phyloP scores from a whole-genome alignment of 2,888 invertebrate species.

The Melolontha melolontha region DNA sequence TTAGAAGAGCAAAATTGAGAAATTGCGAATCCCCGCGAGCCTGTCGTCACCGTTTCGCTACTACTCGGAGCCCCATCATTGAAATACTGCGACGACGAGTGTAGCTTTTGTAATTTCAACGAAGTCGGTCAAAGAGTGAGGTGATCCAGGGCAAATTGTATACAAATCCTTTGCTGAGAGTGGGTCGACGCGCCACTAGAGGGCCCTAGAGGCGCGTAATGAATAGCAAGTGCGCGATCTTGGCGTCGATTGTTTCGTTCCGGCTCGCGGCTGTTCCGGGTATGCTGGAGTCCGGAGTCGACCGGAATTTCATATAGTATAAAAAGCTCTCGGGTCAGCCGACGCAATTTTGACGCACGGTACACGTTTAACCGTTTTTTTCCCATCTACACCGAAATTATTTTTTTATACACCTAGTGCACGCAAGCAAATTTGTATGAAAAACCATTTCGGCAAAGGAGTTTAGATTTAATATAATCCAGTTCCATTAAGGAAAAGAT shows the following conservation, averaged over 20 bases:
- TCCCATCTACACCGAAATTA: constrained; percentile 10
- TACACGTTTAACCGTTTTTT: not conserved
- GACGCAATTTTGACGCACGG: constrained; percentile 10
- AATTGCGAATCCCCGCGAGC: constrained; percentile 38
- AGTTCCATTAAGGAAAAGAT: constrained; percentile 20
- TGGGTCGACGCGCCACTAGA: constrained; percentile 55
- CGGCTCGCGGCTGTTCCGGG: constrained; percentile 47
- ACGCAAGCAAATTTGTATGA: constrained; percentile 9
- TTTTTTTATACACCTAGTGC: constrained; percentile 10
- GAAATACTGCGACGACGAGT: constrained; percentile 36
- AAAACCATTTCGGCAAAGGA: constrained; percentile 12
- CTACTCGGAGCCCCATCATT: constrained; percentile 40
- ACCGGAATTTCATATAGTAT: constrained; percentile 19
- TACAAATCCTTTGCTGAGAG: constrained; percentile 55
- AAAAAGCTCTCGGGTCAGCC: constrained; percentile 15
- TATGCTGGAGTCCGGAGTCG: constrained; percentile 25
- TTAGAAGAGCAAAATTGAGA: constrained; percentile 25
- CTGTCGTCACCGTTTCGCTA: constrained; percentile 33
- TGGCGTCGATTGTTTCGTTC: constrained; percentile 55
- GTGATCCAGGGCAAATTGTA: constrained; percentile 54
- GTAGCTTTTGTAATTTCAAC: constrained; percentile 38
- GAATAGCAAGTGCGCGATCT: constrained; percentile 55
- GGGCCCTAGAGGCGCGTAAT: constrained; percentile 58
- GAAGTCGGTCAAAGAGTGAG: constrained; percentile 43
- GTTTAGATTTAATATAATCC: constrained; percentile 20